phyloP scores from a whole-genome alignment of 2,113 vertebrate genomes.

The Sterna hirundo region DNA sequence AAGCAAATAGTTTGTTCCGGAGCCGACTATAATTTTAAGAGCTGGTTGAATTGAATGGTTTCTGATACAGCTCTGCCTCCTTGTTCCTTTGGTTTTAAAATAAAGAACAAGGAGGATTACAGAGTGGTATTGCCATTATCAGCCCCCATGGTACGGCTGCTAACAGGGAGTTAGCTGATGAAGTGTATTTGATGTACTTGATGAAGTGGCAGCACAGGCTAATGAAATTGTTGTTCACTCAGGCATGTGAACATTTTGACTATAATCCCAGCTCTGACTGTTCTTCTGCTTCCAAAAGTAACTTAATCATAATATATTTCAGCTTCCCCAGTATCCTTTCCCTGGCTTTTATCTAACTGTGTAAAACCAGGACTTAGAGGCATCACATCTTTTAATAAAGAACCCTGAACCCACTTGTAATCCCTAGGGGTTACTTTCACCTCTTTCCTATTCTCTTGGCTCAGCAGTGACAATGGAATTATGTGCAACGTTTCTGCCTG shows the following conservation, averaged over 20 bases:
- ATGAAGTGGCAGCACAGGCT: not conserved
- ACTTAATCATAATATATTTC: not conserved
- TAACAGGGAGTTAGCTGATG: not conserved
- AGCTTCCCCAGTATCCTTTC: not conserved
- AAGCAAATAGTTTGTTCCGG: not conserved
- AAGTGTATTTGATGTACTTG: slow-evolving; percentile 2
- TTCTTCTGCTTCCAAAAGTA: not conserved
- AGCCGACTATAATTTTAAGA: not conserved
- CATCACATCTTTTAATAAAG: not conserved
- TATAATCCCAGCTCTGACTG: not conserved
- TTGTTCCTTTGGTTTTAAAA: not conserved
- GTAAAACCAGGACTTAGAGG: not conserved
- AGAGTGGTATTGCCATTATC: not conserved
- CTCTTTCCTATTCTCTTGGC: not conserved
- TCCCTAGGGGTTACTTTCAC: not conserved
- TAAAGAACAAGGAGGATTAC: not conserved
- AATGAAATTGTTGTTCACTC: not conserved
- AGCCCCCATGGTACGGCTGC: not conserved
- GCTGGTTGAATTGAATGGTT: not conserved
- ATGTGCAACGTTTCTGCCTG: not conserved
- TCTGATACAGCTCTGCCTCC: not conserved
- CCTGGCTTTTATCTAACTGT: not conserved
- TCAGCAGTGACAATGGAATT: not conserved
- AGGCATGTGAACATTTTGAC: not conserved
- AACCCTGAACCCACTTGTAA: not conserved